Base-by-base conservation (phyloP, 2,888 invertebrate species). In the Baronia brevicornis region DNA sequence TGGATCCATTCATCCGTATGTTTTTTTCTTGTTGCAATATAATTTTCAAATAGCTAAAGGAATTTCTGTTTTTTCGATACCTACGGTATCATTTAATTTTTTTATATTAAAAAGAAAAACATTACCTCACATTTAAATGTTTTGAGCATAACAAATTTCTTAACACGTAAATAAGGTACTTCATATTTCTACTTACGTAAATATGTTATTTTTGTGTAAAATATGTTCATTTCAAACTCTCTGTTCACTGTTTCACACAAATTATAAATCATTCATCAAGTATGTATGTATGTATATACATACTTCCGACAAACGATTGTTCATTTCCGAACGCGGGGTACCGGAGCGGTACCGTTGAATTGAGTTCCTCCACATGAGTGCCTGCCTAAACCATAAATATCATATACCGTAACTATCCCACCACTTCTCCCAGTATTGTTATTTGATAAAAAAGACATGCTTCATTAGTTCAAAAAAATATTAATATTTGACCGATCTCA, bases 281-380 rank as follows among this genome's bases (percentile, higher is more conserved):
- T 10, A n/a, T n/a, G n/a, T n/a, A n/a, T n/a, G n/a, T n/a, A n/a
- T n/a, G n/a, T n/a, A n/a, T n/a, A n/a, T n/a, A n/a, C 54, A 54
- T 46, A 65, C 60, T 71, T 75, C 77, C 75, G 70, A 63, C 60
- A 54, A 49, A 56, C 65, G 63, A 72, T 67, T 70, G 65, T 55
- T 51, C 60, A 64, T 61, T 75, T 77, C 77, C 77, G 70, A 72
- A 52, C 51, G 36, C 36, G 40, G 48, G 30, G 46, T 63, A 61
- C 41, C 63, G 54, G 44, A 65, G 54, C 72, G 66, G 52, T 39
- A 52, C 44, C 28, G 38, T 44, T 51, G 48, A 54, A 43, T 49
- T 29, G 48, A 51, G 67, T 69, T 63, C 60, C 63, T 48, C 42
- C 46, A 57, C 59, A 60, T 38, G 41, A 30, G 24, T 9, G 19